Conservation (phyloP, 2,797 vertebrate genomes). For the Mormyrus proboscirostris region DNA sequence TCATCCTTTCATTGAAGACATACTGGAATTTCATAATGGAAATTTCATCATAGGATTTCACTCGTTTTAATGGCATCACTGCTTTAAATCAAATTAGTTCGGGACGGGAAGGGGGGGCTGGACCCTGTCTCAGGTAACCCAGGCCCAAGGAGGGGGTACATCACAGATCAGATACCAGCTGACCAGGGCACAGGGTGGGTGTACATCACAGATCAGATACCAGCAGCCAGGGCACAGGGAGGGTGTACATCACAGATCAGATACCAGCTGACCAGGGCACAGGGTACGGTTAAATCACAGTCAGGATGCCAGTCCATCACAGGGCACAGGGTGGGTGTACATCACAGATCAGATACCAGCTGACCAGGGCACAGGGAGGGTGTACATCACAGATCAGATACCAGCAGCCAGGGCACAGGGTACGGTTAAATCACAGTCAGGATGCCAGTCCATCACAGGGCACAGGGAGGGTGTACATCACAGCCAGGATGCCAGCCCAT, state of each 20-base stretch:
- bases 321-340: not conserved
- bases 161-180: not conserved
- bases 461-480: not conserved
- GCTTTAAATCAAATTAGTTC: not conserved
- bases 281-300: too few species aligned
- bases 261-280: not conserved
- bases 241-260: not conserved
- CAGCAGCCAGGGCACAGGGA: too few species aligned
- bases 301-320: not conserved
- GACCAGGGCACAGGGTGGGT: not conserved
- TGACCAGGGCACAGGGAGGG: too few species aligned
- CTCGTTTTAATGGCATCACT: not conserved
- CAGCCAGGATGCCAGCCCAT: not conserved
- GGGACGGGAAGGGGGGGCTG: not conserved
- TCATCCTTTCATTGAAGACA: conserved; percentile 27
- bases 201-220: not conserved
- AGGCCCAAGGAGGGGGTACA: not conserved
- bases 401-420: not conserved
- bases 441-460: not conserved
- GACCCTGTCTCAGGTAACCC: not conserved
- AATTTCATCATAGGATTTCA: not conserved
- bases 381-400: too few species aligned
- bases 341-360: not conserved
- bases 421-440: too few species aligned
- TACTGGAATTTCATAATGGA: not conserved